Conservation (phyloP, 1,140 invertebrate species). For the Geopemphigus sp. region DNA sequence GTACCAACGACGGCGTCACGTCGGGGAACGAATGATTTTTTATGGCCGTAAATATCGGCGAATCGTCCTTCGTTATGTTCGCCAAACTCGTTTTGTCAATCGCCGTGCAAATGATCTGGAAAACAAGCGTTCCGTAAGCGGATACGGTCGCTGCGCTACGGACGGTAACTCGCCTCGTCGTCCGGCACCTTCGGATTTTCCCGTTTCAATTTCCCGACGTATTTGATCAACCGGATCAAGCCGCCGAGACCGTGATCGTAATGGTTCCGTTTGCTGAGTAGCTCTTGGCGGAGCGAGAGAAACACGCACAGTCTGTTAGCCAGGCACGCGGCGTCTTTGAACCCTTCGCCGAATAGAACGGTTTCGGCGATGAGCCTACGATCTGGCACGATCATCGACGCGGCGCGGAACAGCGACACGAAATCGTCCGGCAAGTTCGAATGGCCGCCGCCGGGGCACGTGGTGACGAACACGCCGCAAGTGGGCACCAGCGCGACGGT, state of each 20-base stretch:
- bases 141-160: too few species aligned
- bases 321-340: slow-evolving; percentile 68
- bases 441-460: slow-evolving; percentile 82
- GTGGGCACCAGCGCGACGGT: slow-evolving; percentile 85
- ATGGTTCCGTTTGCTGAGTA: slow-evolving; percentile 85
- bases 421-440: slow-evolving; percentile 90
- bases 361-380: slow-evolving; percentile 93
- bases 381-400: slow-evolving; percentile 96
- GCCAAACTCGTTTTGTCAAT: neutral
- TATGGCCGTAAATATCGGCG: slow-evolving; percentile 85
- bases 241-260: slow-evolving; percentile 91
- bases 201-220: slow-evolving; percentile 80
- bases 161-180: too few species aligned
- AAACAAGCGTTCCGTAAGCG: neutral
- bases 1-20: slow-evolving; percentile 52
- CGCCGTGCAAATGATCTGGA: slow-evolving; percentile 7
- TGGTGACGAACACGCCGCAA: slow-evolving; percentile 90
- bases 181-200: slow-evolving; percentile 70
- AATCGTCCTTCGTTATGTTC: slow-evolving; percentile 62
- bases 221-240: slow-evolving; percentile 81
- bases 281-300: slow-evolving; percentile 89
- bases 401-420: slow-evolving; percentile 87
- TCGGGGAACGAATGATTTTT: slow-evolving; percentile 88
- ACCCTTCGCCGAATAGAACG: slow-evolving; percentile 86
- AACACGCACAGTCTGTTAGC: slow-evolving; percentile 88